Percentiles rank a stretch among this genome's conserved stretches.
phyloP scores from a whole-genome alignment of 2,113 vertebrate genomes.

The Abramis brama region DNA sequence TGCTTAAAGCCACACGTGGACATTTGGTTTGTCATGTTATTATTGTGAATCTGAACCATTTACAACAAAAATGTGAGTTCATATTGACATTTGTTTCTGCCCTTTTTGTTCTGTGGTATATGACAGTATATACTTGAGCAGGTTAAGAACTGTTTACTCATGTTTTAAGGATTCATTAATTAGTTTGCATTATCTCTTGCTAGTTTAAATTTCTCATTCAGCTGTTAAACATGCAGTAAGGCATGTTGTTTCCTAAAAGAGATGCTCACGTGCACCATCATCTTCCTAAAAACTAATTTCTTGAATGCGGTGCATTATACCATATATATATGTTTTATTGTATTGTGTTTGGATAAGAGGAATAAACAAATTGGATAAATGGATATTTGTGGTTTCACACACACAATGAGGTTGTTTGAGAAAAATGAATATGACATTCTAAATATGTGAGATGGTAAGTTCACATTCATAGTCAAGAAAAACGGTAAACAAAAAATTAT shows the following conservation, averaged over 20 bases:
- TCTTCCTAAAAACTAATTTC: not conserved
- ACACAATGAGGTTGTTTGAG: not conserved
- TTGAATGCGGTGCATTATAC: not conserved
- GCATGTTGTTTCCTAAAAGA: not conserved
- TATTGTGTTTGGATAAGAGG: not conserved
- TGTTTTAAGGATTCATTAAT: not conserved
- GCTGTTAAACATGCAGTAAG: not conserved
- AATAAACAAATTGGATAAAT: not conserved
- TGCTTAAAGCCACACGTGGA: not conserved
- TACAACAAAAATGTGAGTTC: not conserved
- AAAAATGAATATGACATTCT: not conserved
- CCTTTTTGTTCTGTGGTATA: not conserved
- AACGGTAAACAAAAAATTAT: not conserved
- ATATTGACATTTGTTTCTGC: not conserved
- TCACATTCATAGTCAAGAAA: slow-evolving; percentile 9
- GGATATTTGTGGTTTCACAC: not conserved
- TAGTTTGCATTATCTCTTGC: not conserved
- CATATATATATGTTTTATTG: not conserved
- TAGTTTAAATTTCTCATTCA: not conserved
- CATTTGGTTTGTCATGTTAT: not conserved
- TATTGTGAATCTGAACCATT: not conserved
- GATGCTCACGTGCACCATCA: not conserved
- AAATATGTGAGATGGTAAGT: not conserved
- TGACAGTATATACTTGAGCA: not conserved
- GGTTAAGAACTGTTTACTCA: not conserved